Evolutionary conservation across 2,113 vertebrate species (phyloP), one percentile per base, ranked within the genome.

Genomic region (Setophaga petechia): DNA sequence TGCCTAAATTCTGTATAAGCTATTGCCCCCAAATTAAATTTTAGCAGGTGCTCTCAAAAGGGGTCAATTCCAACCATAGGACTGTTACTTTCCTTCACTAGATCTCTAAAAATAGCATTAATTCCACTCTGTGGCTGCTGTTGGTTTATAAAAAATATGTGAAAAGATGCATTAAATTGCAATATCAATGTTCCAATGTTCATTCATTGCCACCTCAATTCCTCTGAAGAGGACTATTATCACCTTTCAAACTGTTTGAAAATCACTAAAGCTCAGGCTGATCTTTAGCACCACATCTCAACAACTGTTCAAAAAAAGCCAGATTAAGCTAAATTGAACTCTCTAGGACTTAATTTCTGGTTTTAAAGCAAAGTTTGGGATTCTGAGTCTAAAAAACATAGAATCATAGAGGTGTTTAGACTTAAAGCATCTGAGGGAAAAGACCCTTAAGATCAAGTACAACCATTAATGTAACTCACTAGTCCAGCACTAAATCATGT

Each of bases 201-300:
- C 0, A 0, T 6, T 22, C 3, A 21, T 3, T 8, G 27, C n/a
- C 46, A 72, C 43, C 12, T 4, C 37, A 62, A 2, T 25, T 78
- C 15, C 61, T 76, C 54, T 46, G 33, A 68, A 55, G 11, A 67
- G 11, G 9, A n/a, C 8, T 4, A 2, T 23, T 30, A 49, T 2
- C 22, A 63, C 30, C 22, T 46, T 80, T 51, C 55, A 73, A 84
- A 73, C 4, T 22, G 17, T 4, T 35, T 4, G 9, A 59, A 76
- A 80, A 65, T 4, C 6, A 65, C 27, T 46, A 15, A 63, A 59
- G 23, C 39, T 72, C 39, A 86, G 15, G 25, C 8, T 67, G 22
- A 23, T 41, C 44, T 73, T n/a, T 17, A 84, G 20, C 13, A 75
- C 11, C 31, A 24, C 4, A 12, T 39, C 47, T 66, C 30, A 89